phyloP scores from a whole-genome alignment of 2,797 vertebrate genomes.

The Poliocrania exsul region DNA sequence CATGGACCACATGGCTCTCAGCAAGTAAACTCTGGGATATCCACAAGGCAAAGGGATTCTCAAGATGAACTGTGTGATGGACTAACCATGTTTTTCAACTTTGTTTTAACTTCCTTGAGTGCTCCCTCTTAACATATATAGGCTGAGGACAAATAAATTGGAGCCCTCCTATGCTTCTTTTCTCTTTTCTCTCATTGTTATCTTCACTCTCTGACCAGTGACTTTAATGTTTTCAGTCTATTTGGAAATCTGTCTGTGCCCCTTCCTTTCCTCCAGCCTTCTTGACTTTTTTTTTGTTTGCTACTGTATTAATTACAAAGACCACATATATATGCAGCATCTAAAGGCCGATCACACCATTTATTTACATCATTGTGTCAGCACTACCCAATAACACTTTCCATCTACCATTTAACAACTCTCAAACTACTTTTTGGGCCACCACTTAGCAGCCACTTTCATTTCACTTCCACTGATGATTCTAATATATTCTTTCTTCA shows the following conservation, averaged over 20 bases:
- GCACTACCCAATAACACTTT: background rate
- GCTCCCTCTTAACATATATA: background rate
- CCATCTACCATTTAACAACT: background rate
- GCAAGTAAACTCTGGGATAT: background rate
- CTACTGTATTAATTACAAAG: background rate
- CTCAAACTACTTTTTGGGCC: background rate
- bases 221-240: background rate
- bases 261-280: background rate
- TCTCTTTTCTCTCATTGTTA: background rate
- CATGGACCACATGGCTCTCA: fast-evolving
- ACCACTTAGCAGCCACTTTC: background rate
- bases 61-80: background rate
- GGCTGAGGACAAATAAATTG: background rate
- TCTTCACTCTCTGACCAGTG: background rate
- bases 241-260: background rate
- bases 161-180: background rate
- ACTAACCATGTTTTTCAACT: background rate
- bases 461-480: background rate
- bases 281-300: background rate
- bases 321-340: background rate
- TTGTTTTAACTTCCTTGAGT: background rate
- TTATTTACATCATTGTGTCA: background rate
- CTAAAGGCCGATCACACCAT: background rate
- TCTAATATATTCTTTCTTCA: background rate
- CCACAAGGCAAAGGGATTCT: background rate